phyloP scores from a whole-genome alignment of 1,140 invertebrate species.

The Lucilia cuprina region DNA sequence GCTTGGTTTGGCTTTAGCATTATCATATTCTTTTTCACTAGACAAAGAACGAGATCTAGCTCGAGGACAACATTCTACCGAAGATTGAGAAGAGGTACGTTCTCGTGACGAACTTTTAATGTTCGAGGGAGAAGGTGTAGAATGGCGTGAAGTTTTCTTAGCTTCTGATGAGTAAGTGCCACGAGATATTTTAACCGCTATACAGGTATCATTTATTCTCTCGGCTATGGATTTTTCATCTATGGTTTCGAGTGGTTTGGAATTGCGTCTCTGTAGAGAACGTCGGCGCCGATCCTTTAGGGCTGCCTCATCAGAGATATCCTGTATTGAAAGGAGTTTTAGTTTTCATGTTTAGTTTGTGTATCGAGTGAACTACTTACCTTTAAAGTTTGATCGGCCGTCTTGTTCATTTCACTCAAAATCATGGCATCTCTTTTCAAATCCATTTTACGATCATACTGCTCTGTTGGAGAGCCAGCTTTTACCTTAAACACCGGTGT shows the following conservation, averaged over 20 bases:
- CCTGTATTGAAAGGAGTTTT: slow-evolving; percentile 41
- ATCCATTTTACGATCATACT: slow-evolving; percentile 54
- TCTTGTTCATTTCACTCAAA: slow-evolving; percentile 59
- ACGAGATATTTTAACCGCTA: slow-evolving; percentile 44
- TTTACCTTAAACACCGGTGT: slow-evolving; percentile 55
- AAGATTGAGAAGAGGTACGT: slow-evolving; percentile 58
- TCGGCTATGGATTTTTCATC: slow-evolving; percentile 49
- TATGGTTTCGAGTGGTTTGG: slow-evolving; percentile 57
- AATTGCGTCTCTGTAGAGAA: slow-evolving; percentile 53
- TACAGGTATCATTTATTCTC: slow-evolving; percentile 42
- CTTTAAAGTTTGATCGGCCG: slow-evolving; percentile 61
- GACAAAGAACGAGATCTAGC: slow-evolving; percentile 51
- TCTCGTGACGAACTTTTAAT: slow-evolving; percentile 38
- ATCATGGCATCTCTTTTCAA: slow-evolving; percentile 57
- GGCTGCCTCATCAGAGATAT: slow-evolving; percentile 57
- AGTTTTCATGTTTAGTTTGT: no score
- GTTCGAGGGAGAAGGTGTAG: slow-evolving; percentile 49
- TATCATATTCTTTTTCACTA: slow-evolving; percentile 40
- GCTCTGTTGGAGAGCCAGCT: slow-evolving; percentile 39
- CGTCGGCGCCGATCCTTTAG: slow-evolving; percentile 55
- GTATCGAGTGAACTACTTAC: no score
- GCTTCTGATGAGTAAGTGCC: slow-evolving; percentile 55
- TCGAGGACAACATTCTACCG: slow-evolving; percentile 55
- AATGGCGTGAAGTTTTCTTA: slow-evolving; percentile 50
- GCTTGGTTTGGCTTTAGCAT: neutral